phyloP scores from a whole-genome alignment of 2,797 vertebrate genomes.

The Neoniphon sammara region DNA sequence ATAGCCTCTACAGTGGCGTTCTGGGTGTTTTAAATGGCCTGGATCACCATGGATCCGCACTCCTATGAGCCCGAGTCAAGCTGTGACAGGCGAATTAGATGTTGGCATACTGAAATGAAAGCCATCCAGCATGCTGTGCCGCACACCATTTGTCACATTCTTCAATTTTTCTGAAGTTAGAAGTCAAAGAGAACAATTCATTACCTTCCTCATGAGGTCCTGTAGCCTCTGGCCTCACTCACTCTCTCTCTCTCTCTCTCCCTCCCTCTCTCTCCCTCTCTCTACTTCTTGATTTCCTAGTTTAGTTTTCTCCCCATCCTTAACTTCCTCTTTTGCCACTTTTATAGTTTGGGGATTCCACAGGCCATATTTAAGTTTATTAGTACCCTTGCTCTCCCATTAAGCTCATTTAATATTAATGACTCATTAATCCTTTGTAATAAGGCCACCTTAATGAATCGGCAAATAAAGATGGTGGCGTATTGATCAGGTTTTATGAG shows the following conservation, averaged over 20 bases:
- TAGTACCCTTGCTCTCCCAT: slow-evolving; percentile 68
- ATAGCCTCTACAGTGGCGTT: slow-evolving; percentile 53
- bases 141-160: slow-evolving; percentile 59
- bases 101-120: slow-evolving; percentile 60
- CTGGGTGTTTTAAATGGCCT: slow-evolving; percentile 55
- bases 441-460: slow-evolving; percentile 82
- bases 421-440: slow-evolving; percentile 77
- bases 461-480: slow-evolving; percentile 79
- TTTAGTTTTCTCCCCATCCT: slow-evolving; percentile 36
- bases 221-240: slow-evolving; percentile 5
- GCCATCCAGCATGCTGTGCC: slow-evolving; percentile 59
- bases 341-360: slow-evolving; percentile 69
- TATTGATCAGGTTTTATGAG: slow-evolving; percentile 81
- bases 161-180: slow-evolving; percentile 59
- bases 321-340: slow-evolving; percentile 39
- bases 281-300: slow-evolving; percentile 41
- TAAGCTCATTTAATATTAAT: slow-evolving; percentile 81
- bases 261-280: slow-evolving; percentile 6
- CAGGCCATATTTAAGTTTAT: slow-evolving; percentile 69
- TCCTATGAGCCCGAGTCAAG: slow-evolving; percentile 52
- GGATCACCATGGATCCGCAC: slow-evolving; percentile 14
- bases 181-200: slow-evolving; percentile 50
- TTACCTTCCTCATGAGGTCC: slow-evolving; percentile 48
- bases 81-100: slow-evolving; percentile 65
- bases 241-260: slow-evolving; percentile 14